phyloP scores from a whole-genome alignment of 2,888 invertebrate genomes.

The Mantis religiosa region DNA sequence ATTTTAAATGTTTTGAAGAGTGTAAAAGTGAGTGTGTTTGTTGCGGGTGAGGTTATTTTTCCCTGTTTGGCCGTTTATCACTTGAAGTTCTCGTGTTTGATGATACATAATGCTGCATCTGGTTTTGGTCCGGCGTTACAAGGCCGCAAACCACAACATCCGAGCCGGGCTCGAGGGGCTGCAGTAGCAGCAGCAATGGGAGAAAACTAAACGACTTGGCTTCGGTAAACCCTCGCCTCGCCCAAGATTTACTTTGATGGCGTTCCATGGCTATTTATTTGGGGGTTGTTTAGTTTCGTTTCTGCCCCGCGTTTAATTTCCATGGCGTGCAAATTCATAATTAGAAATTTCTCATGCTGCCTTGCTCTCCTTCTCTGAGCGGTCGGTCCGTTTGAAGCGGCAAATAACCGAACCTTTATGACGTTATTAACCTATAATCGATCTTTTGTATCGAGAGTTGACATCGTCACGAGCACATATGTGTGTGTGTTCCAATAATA shows the following conservation, averaged over 20 bases:
- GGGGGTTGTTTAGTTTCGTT: neutral
- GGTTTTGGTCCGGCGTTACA: conserved; percentile 9
- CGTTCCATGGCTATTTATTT: neutral
- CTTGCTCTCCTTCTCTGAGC: neutral
- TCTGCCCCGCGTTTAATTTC: neutral
- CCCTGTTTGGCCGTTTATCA: neutral
- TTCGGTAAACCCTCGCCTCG: neutral
- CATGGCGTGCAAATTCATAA: neutral
- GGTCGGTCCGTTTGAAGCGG: neutral
- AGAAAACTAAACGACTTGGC: neutral
- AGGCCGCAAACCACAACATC: conserved; percentile 20
- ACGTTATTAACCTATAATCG: neutral
- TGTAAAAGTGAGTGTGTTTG: neutral
- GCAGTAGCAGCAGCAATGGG: neutral
- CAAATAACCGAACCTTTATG: neutral
- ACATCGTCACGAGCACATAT: neutral
- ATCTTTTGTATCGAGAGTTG: neutral
- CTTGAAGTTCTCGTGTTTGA: neutral
- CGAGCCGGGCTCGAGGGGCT: neutral
- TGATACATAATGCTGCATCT: conserved; percentile 1
- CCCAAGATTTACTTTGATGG: conserved; percentile 4
- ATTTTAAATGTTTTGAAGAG: no score
- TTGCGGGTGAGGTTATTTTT: neutral
- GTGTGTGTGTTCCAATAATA: neutral
- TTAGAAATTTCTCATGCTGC: neutral